Percentiles rank a stretch among this genome's conserved stretches.
Conservation (phyloP, 2,113 vertebrate species). For the Anolis carolinensis region DNA sequence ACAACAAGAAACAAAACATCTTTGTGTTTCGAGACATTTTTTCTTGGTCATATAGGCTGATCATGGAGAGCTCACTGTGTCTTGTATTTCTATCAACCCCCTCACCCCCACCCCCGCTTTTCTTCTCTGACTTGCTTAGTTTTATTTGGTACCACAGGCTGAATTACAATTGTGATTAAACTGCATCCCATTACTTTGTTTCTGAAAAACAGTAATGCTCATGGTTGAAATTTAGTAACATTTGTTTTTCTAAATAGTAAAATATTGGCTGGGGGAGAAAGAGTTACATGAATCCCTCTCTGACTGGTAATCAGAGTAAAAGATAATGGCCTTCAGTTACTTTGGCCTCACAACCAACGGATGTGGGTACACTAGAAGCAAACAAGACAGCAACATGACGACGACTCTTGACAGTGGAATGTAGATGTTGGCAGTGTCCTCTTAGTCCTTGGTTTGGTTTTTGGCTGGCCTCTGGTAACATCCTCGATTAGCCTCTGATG, state of each 20-base stretch:
- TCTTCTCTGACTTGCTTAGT: conserved; percentile 21
- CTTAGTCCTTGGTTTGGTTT: conserved; percentile 62
- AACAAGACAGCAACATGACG: conserved; percentile 61
- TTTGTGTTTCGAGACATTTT: neutral
- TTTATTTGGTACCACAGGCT: conserved; percentile 48
- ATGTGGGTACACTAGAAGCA: conserved; percentile 65
- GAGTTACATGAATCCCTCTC: conserved; percentile 40
- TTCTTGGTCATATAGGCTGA: neutral
- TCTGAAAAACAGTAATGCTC: conserved; percentile 43
- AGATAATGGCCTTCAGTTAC: conserved; percentile 52
- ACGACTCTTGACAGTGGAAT: conserved; percentile 69
- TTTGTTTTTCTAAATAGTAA: conserved; percentile 62
- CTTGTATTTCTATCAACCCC: fast-evolving
- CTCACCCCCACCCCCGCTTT: neutral
- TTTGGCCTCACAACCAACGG: conserved; percentile 55
- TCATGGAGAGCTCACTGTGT: neutral
- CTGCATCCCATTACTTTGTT: conserved; percentile 27
- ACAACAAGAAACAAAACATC: neutral
- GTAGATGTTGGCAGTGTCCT: conserved; percentile 64
- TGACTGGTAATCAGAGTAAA: conserved; percentile 48
- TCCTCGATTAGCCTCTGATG: conserved; percentile 52
- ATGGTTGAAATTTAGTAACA: conserved; percentile 48
- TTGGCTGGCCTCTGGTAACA: conserved; percentile 58
- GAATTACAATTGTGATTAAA: conserved; percentile 43
- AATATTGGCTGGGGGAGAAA: conserved; percentile 47